Conservation (phyloP, 2,888 invertebrate genomes). For the Megamerina dolium region DNA sequence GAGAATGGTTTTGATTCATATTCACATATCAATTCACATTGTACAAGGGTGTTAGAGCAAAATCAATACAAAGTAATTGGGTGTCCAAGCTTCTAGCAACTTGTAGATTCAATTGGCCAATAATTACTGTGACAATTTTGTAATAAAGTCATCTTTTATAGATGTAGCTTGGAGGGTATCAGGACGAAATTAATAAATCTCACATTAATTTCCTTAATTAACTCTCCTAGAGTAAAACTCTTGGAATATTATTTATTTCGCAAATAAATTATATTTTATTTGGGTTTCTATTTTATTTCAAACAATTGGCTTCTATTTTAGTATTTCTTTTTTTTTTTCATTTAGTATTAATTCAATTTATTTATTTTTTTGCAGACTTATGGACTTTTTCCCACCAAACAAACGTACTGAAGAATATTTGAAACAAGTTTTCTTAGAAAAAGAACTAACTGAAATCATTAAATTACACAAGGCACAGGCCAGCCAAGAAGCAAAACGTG, state of each 20-base stretch:
- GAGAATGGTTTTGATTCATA: too few species aligned
- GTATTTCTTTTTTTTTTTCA: slow-evolving; percentile 12
- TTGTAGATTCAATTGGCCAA: slow-evolving; percentile 15
- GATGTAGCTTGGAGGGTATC: slow-evolving; percentile 29
- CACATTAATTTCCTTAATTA: slow-evolving; percentile 41
- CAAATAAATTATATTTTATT: slow-evolving; percentile 32
- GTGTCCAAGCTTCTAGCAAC: slow-evolving; percentile 16
- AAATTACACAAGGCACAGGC: slow-evolving; percentile 77
- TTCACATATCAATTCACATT: slow-evolving; percentile 4
- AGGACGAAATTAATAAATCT: slow-evolving; percentile 30
- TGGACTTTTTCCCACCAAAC: slow-evolving; percentile 92
- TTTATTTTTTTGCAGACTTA: slow-evolving; percentile 55
- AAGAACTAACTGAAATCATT: slow-evolving; percentile 74
- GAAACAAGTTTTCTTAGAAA: slow-evolving; percentile 70
- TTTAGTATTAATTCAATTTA: background rate
- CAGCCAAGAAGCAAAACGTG: slow-evolving; percentile 76
- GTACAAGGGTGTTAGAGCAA: slow-evolving; percentile 5
- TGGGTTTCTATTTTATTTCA: slow-evolving; percentile 36
- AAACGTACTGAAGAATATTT: slow-evolving; percentile 88
- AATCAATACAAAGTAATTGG: slow-evolving; percentile 11
- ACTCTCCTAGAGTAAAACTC: slow-evolving; percentile 36
- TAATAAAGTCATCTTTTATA: too few species aligned
- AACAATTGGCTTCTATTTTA: slow-evolving; percentile 19
- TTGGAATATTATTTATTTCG: slow-evolving; percentile 32
- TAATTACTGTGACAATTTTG: slow-evolving; percentile 12